Conservation (phyloP, 1,140 invertebrate species). For the Berghia stephanieae region DNA sequence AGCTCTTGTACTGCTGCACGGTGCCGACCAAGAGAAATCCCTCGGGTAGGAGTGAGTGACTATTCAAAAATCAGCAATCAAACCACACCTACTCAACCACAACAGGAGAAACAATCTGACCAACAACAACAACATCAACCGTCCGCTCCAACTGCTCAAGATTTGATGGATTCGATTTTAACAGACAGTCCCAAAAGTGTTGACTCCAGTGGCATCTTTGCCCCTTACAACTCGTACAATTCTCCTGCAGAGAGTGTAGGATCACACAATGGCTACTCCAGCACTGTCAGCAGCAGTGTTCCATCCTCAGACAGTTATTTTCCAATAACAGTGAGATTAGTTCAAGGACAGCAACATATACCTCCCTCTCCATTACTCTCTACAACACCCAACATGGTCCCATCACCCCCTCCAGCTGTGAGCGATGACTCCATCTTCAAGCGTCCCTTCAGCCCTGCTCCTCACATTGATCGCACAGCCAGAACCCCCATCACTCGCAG, state of each 20-base stretch:
- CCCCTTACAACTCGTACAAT: conserved; percentile 53
- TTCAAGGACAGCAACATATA: background rate
- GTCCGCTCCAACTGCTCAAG: conserved; percentile 28
- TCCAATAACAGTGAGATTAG: too few species aligned
- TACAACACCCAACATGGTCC: background rate
- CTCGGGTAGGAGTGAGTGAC: too few species aligned
- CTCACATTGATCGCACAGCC: conserved; percentile 7
- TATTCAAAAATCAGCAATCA: background rate
- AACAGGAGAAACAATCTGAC: background rate
- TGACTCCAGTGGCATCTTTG: conserved; percentile 55
- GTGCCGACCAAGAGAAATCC: conserved; percentile 23
- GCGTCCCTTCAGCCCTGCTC: conserved; percentile 44
- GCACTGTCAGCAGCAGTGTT: conserved; percentile 38
- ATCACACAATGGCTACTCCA: conserved; percentile 45
- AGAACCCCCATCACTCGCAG: background rate
- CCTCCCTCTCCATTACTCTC: background rate
- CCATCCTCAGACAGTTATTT: conserved; percentile 30
- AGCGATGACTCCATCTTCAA: conserved; percentile 46
- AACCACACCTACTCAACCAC: background rate
- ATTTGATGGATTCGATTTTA: conserved; percentile 50
- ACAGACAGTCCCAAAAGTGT: conserved; percentile 57
- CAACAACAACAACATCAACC: background rate
- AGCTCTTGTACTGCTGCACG: conserved; percentile 28
- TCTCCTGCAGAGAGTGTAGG: conserved; percentile 43
- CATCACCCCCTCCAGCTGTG: too few species aligned